Conservation (phyloP, 2,113 vertebrate genomes). For the Tautogolabrus adspersus region DNA sequence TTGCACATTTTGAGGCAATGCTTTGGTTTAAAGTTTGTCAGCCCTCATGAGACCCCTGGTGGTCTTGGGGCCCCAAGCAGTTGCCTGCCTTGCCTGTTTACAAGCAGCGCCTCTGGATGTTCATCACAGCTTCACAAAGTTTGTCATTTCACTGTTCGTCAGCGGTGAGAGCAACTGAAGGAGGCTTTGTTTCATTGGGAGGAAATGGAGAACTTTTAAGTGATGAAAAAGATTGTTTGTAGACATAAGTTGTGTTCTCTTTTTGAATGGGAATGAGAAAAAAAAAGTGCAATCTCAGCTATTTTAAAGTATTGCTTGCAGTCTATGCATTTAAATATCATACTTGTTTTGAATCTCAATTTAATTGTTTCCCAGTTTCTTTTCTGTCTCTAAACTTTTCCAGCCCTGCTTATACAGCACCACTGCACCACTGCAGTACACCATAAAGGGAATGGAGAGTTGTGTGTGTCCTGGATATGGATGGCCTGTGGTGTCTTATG, state of each 20-base stretch:
- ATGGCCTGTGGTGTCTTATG: slow-evolving; percentile 53
- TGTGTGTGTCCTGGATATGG: slow-evolving; percentile 37
- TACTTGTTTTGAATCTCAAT: slow-evolving; percentile 1
- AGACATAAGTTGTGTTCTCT: neutral
- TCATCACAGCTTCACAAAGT: slow-evolving; percentile 18
- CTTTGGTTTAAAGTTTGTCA: too few relatives aligned
- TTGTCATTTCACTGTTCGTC: slow-evolving; percentile 17
- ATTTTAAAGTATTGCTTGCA: slow-evolving; percentile 23
- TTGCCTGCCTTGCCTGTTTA: too few relatives aligned
- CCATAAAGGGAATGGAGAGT: slow-evolving; percentile 15
- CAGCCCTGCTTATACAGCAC: slow-evolving; percentile 11
- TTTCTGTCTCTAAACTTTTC: slow-evolving; percentile 9
- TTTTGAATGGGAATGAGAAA: neutral
- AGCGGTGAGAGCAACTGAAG: neutral
- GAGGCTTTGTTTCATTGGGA: slow-evolving; percentile 12
- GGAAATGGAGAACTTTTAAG: slow-evolving; percentile 10
- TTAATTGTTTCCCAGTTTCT: slow-evolving; percentile 10
- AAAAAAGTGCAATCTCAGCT: neutral
- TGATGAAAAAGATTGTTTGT: neutral
- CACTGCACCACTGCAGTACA: slow-evolving; percentile 10
- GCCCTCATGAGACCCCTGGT: too few relatives aligned
- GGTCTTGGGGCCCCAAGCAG: too few relatives aligned
- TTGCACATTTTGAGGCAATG: too few relatives aligned
- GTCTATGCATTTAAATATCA: neutral
- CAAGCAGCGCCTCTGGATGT: neutral